phyloP scores from a whole-genome alignment of 2,113 vertebrate species.

The Cercopithecus mona region DNA sequence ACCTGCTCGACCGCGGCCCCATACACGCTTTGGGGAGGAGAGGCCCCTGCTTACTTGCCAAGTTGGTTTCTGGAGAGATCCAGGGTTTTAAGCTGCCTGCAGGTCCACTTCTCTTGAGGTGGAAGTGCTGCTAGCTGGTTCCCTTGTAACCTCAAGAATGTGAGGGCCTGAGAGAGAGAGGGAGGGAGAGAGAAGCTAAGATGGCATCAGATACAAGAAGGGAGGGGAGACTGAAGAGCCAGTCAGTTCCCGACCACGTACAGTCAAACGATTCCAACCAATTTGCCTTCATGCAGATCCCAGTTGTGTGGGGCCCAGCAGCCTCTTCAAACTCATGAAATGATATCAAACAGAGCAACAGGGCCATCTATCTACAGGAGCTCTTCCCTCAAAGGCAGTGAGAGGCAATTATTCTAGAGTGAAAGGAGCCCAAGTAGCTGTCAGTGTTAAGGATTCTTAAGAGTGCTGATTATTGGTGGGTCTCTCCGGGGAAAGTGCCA shows the following conservation, averaged over 20 bases:
- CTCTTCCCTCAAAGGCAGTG: background rate
- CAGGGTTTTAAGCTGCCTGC: slow-evolving; percentile 91
- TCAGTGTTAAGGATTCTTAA: background rate
- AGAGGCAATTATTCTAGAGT: background rate
- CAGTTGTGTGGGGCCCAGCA: rapidly evolving
- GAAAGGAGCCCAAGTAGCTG: background rate
- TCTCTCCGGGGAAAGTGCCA: rapidly evolving
- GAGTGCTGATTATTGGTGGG: background rate
- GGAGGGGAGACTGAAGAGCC: background rate
- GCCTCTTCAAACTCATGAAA: background rate
- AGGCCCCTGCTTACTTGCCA: slow-evolving; percentile 90
- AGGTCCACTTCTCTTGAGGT: slow-evolving; percentile 91
- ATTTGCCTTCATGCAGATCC: background rate
- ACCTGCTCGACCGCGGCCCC: rapidly evolving
- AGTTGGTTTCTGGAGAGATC: slow-evolving; percentile 97
- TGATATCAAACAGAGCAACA: too few species aligned
- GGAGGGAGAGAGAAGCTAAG: slow-evolving; percentile 51
- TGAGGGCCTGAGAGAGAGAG: slow-evolving; percentile 85
- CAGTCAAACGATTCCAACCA: background rate
- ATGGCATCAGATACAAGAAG: background rate
- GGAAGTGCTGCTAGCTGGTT: slow-evolving; percentile 91
- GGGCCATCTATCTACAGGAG: too few species aligned
- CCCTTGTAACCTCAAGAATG: slow-evolving; percentile 90
- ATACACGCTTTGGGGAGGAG: rapidly evolving
- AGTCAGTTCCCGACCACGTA: too few species aligned